phyloP scores from a whole-genome alignment of 92 coral and sea anemone species.

The Ricordea florida region DNA sequence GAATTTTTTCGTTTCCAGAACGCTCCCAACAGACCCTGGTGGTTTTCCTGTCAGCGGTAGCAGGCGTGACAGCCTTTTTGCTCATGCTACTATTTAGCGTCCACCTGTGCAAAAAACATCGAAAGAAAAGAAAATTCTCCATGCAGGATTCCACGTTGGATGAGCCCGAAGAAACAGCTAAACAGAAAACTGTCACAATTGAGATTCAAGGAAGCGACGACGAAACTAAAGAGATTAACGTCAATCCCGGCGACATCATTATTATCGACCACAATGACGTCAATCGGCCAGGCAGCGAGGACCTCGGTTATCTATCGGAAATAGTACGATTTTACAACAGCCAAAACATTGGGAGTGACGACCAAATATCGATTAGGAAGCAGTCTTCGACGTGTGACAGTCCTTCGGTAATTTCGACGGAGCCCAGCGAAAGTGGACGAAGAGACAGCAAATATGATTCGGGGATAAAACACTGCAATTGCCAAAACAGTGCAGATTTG shows the following conservation, averaged over 20 bases:
- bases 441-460: conserved; percentile 41
- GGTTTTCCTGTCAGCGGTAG: conserved; percentile 74
- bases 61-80: conserved; percentile 69
- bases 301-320: conserved; percentile 87
- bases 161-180: conserved; percentile 28
- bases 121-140: conserved; percentile 50
- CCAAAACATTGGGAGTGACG: conserved; percentile 73
- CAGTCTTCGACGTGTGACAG: conserved; percentile 66
- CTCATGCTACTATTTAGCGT: conserved; percentile 45
- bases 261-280: conserved; percentile 81
- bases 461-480: conserved; percentile 18
- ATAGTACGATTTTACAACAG: conserved; percentile 84
- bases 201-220: conserved; percentile 79
- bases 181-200: conserved; percentile 73
- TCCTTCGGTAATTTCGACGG: conserved; percentile 75
- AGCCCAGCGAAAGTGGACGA: conserved; percentile 70
- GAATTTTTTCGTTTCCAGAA: conserved; percentile 6
- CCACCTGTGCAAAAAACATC: conserved; percentile 37
- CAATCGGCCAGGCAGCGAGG: conserved; percentile 76
- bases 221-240: conserved; percentile 71
- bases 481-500: conserved; percentile 6
- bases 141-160: conserved; percentile 1
- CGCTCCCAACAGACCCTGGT: conserved; percentile 63
- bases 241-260: conserved; percentile 85
- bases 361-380: conserved; percentile 65